A percentile compares a stretch with the other conserved stretches of the same genome.
Evolutionary conservation across 2,888 invertebrate species (phyloP).

Genomic region (Ceratothoa steindachneri): DNA sequence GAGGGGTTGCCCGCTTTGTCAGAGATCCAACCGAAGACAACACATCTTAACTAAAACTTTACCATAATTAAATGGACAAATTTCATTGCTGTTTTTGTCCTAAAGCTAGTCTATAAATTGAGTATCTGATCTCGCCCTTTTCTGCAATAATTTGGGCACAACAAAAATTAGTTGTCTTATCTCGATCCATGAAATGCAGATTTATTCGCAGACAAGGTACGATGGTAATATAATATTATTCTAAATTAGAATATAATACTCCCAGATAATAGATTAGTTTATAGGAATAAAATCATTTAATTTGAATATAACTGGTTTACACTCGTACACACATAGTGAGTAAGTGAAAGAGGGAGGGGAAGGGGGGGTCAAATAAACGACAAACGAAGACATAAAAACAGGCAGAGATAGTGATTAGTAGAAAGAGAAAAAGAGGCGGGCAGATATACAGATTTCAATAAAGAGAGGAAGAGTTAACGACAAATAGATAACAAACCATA

Average conservation of each 20-base stretch:
- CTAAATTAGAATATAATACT: background rate
- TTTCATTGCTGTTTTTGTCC: background rate
- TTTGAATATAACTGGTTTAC: background rate
- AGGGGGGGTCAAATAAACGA: too few species aligned
- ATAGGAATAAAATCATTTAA: background rate
- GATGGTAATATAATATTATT: background rate
- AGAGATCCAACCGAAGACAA: too few species aligned
- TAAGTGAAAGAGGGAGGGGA: too few species aligned
- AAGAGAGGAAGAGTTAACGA: too few species aligned
- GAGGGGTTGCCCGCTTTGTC: too few species aligned
- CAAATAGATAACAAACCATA: too few species aligned
- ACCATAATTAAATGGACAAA: background rate
- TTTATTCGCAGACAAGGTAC: background rate
- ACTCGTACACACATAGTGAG: too few species aligned
- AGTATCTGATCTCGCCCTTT: background rate
- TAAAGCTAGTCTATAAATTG: background rate
- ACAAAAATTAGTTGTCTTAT: background rate
- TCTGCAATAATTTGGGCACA: background rate
- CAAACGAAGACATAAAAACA: too few species aligned
- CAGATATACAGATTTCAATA: too few species aligned
- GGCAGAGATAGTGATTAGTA: too few species aligned
- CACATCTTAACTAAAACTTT: background rate
- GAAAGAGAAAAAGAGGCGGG: too few species aligned
- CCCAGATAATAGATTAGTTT: background rate
- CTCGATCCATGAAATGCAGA: background rate